Evolutionary conservation across 2,113 vertebrate species (phyloP).

Genomic region (Pogonocichla stellata): DNA sequence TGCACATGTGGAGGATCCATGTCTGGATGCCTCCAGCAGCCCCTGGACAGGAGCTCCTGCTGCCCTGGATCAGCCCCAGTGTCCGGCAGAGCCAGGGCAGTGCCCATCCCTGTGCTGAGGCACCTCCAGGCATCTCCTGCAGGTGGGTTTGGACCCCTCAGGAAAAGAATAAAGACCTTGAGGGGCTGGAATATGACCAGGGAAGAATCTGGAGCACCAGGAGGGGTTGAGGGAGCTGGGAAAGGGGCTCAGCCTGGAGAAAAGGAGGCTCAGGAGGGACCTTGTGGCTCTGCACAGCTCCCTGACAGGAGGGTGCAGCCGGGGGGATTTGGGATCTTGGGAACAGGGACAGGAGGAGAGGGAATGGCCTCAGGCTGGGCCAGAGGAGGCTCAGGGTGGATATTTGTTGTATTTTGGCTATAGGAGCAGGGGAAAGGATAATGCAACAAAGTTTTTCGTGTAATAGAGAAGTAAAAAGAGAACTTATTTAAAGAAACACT

Average conservation of each 20-base stretch:
- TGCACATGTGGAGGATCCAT: rapidly evolving
- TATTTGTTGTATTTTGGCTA: no score
- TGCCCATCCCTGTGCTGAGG: not conserved
- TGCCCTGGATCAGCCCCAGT: rapidly evolving
- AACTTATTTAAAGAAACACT: no score
- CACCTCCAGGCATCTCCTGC: not conserved
- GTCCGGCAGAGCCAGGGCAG: not conserved
- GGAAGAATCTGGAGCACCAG: rapidly evolving
- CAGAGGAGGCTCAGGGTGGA: not conserved
- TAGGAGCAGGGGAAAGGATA: no score
- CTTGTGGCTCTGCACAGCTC: not conserved
- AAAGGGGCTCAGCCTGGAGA: not conserved
- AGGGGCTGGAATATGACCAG: not conserved
- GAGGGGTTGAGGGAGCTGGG: not conserved
- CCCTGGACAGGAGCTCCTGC: rapidly evolving
- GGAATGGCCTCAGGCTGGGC: rapidly evolving
- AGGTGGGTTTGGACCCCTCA: rapidly evolving
- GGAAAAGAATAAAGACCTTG: not conserved
- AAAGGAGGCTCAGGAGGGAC: not conserved
- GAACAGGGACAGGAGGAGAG: not conserved
- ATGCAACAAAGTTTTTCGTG: no score
- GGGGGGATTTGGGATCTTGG: rapidly evolving
- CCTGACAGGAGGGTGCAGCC: not conserved
- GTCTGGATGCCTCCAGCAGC: not conserved
- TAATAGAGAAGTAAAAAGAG: no score